Evolutionary conservation across 2,113 vertebrate species (phyloP).

Genomic region (Coreoperca whiteheadi): DNA sequence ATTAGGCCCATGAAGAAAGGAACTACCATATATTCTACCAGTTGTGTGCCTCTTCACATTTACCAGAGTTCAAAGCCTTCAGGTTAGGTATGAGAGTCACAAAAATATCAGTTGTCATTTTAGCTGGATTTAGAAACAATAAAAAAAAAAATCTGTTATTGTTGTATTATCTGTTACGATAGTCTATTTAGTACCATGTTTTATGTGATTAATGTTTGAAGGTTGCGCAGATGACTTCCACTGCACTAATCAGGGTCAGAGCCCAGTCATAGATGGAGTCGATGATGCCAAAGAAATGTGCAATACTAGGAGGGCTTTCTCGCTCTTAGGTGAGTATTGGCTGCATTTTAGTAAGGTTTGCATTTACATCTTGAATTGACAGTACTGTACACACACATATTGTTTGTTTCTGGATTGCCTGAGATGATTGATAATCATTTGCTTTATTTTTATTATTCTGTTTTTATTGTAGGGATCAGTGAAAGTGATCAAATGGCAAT

Average conservation of each 20-base stretch:
- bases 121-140: not conserved
- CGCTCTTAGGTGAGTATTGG: conserved; percentile 88
- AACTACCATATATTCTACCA: conserved; percentile 99
- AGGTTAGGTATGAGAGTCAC: conserved; percentile 87
- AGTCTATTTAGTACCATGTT: not conserved
- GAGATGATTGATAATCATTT: not conserved
- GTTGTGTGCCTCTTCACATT: conserved; percentile 92
- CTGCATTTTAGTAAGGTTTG: not conserved
- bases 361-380: conserved; percentile 4
- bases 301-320: conserved; percentile 91
- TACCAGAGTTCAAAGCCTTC: conserved; percentile 92
- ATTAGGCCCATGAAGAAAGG: conserved; percentile 93
- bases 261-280: conserved; percentile 90
- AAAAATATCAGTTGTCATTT: not conserved
- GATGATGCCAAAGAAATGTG: conserved; percentile 92
- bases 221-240: conserved; percentile 90
- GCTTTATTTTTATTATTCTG: not conserved
- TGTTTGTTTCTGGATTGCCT: not conserved
- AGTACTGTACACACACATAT: not conserved
- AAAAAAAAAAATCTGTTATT: too few species aligned
- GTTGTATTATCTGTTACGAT: too few species aligned
- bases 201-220: conserved; percentile 61
- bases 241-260: conserved; percentile 93
- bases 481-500: conserved; percentile 93
- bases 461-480: conserved; percentile 85